Evolutionary conservation across 2,113 vertebrate genomes (phyloP).

Genomic region (Pipra filicauda): DNA sequence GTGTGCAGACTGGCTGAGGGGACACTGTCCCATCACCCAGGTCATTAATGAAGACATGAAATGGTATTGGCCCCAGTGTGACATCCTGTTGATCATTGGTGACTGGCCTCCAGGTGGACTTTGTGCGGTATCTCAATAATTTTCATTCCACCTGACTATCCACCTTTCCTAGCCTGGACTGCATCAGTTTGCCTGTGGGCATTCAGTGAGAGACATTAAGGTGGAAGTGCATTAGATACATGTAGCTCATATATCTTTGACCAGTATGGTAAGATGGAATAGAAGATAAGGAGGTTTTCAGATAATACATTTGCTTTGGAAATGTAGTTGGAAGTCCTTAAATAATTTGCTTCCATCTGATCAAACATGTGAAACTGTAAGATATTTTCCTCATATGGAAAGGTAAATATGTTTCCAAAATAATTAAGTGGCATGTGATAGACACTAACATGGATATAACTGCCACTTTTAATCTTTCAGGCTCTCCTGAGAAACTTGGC

Average conservation of each 20-base stretch:
- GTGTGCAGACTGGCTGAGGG: neutral
- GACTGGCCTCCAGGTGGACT: neutral
- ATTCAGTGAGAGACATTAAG: neutral
- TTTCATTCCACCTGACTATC: neutral
- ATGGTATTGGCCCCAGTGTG: neutral
- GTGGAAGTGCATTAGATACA: neutral
- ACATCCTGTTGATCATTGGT: neutral
- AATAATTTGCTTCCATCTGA: neutral
- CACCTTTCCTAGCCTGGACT: neutral
- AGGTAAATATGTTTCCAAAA: constrained; percentile 29
- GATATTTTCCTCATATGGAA: neutral
- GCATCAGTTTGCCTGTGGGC: neutral
- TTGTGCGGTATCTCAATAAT: neutral
- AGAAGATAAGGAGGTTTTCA: neutral
- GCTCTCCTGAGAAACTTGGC: constrained; percentile 29
- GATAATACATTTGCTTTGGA: neutral
- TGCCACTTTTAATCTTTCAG: constrained; percentile 33
- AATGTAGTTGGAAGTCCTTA: neutral
- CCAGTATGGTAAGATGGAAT: neutral
- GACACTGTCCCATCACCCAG: accelerated
- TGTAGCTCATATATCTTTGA: neutral
- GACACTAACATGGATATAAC: constrained; percentile 1
- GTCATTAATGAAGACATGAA: neutral
- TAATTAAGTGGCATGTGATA: constrained; percentile 33
- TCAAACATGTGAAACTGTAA: neutral